Percentiles rank a stretch among this genome's conserved stretches.
Conservation (phyloP, 2,888 invertebrate genomes). For the Hermaeophaga mercurialis region DNA sequence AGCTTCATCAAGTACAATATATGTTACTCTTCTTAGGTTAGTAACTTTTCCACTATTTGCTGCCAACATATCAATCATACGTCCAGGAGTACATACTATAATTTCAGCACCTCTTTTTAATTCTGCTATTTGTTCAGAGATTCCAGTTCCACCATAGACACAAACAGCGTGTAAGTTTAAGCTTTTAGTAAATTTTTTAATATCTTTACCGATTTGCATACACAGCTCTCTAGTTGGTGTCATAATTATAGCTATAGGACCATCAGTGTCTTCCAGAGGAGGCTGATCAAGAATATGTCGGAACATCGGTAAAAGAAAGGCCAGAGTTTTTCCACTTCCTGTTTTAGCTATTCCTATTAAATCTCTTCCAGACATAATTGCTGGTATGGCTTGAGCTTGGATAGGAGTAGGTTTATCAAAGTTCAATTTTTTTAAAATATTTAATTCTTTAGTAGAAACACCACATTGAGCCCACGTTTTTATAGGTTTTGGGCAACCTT, state of each 20-base stretch:
- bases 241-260: slow-evolving; percentile 96
- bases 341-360: slow-evolving; percentile 98
- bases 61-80: slow-evolving; percentile 99
- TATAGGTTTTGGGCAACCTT: slow-evolving; percentile 94
- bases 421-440: slow-evolving; percentile 83
- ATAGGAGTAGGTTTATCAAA: slow-evolving; percentile 99
- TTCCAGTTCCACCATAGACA: slow-evolving; percentile 98
- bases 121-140: slow-evolving; percentile 92
- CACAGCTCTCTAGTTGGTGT: slow-evolving; percentile 97
- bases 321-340: slow-evolving; percentile 97
- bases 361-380: slow-evolving; percentile 96
- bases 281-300: slow-evolving; percentile 94
- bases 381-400: slow-evolving; percentile 96
- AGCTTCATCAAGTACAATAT: slow-evolving; percentile 97
- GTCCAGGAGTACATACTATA: slow-evolving; percentile 97
- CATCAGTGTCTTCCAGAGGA: slow-evolving; percentile 93
- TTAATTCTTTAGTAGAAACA: slow-evolving; percentile 93
- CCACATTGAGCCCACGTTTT: slow-evolving; percentile 99
- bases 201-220: slow-evolving; percentile 98
- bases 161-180: slow-evolving; percentile 87
- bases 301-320: slow-evolving; percentile 98
- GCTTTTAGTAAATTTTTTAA: slow-evolving; percentile 91
- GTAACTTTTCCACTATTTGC: slow-evolving; percentile 98
- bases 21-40: slow-evolving; percentile 94
- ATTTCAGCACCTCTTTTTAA: slow-evolving; percentile 94